Percentiles rank a stretch among this genome's conserved stretches.
Conservation (phyloP, 2,888 invertebrate species). For the Mechanitis messenoides region DNA sequence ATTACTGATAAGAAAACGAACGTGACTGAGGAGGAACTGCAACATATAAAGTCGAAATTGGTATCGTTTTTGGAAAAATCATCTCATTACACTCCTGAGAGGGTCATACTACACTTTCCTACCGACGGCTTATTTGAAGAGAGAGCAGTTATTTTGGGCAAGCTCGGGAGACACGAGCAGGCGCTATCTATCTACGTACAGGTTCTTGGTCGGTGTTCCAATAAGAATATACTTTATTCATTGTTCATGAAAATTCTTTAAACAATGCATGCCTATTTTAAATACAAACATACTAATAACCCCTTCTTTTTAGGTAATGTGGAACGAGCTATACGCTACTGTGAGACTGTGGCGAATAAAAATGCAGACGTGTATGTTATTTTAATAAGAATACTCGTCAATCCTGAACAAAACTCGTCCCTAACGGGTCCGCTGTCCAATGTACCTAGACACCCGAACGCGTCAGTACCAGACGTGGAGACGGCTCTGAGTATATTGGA, state of each 20-base stretch:
- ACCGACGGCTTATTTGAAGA: constrained; percentile 91
- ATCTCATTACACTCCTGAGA: constrained; percentile 88
- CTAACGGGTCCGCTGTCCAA: constrained; percentile 66
- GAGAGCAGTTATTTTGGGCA: constrained; percentile 94
- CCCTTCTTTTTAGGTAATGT: constrained; percentile 78
- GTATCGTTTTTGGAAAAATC: constrained; percentile 89
- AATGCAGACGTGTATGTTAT: constrained; percentile 78
- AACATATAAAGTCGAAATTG: constrained; percentile 76
- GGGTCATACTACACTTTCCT: constrained; percentile 90
- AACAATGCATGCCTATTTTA: too few species aligned
- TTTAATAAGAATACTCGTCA: constrained; percentile 74
- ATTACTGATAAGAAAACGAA: constrained; percentile 61
- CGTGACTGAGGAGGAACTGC: constrained; percentile 55
- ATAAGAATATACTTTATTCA: too few species aligned
- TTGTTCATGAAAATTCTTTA: too few species aligned
- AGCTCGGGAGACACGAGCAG: constrained; percentile 93
- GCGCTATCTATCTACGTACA: constrained; percentile 95
- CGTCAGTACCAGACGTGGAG: constrained; percentile 84
- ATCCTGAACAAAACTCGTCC: constrained; percentile 49
- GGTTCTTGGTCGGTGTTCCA: constrained; percentile 77
- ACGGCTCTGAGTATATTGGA: constrained; percentile 88
- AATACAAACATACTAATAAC: background rate
- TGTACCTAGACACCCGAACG: constrained; percentile 74
- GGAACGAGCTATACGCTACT: constrained; percentile 89
- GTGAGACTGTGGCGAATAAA: constrained; percentile 80